Evolutionary conservation across 92 coral and sea anemone species (phyloP), one percentile per base, ranked within the genome.

Genomic region (Bergia puertoricense): DNA sequence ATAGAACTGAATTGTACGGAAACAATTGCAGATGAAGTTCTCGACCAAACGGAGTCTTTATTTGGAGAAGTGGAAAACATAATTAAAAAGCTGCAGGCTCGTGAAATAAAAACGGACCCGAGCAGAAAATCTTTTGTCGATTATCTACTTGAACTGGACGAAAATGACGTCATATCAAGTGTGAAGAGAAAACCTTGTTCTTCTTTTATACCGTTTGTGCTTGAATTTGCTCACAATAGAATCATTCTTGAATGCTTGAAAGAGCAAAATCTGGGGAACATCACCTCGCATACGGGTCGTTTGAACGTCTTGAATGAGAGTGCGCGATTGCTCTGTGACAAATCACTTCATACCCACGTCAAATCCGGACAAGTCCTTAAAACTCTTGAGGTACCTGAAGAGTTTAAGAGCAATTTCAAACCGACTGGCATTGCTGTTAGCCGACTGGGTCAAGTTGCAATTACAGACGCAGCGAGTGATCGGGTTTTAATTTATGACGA

Each of bases 171-270:
- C 71, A 81, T 81, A 14, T 57, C 72, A 56, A 56, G 43, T 40
- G 46, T 81, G 3, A 81, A 81, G 44, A 38, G 73, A 81, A 80
- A 80, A 37, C 85, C 85, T 6, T 56, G 72, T 57, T 81, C 85
- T 59, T 56, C 85, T 18, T 81, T 81, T 74, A 56, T 81, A 56
- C 74, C 85, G 23, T 81, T 81, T 81, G 85, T 81, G 46, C 59
- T 81, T 8, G 85, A 81, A 45, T 81, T 81, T 40, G 39, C 68
- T n/a, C 41, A 20, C 13, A 65, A 81, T 42, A 14, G 30, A 39
- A 57, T 1, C 6, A n/a, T 81, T 59, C n/a, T 38, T 36, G 73
- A 81, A 13, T 56, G 16, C 40, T 56, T 81, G 5, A 59, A 81
- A 81, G 72, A 81, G 51, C 71, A 56, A 20, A 81, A 39, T 6